Evolutionary conservation across 1,140 invertebrate genomes (phyloP).

Genomic region (Octopus bimaculoides): DNA sequence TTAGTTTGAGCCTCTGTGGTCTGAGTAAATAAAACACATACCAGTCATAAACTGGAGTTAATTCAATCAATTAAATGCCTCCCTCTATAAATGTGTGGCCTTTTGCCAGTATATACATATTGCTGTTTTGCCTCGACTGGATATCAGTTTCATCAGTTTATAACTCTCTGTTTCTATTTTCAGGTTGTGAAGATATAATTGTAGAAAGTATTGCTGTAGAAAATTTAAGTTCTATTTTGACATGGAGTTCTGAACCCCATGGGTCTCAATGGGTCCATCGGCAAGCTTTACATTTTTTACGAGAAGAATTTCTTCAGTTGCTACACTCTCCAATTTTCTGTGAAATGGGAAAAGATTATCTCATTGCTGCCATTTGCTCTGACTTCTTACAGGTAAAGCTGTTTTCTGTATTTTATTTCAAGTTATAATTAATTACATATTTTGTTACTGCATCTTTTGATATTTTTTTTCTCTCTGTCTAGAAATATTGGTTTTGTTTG

Average conservation of each 20-base stretch:
- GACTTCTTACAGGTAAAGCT: constrained; percentile 76
- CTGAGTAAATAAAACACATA: no score
- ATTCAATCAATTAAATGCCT: no score
- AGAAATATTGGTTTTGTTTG: no score
- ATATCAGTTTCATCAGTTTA: not conserved
- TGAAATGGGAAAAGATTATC: constrained; percentile 76
- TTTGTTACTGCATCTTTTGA: no score
- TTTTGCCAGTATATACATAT: not conserved
- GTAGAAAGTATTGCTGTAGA: constrained; percentile 80
- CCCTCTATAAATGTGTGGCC: not conserved
- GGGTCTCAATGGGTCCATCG: constrained; percentile 88
- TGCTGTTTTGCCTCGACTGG: not conserved
- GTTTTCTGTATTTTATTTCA: not conserved
- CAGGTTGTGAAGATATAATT: constrained; percentile 86
- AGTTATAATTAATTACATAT: not conserved
- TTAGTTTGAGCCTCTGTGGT: no score
- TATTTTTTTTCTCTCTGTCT: no score
- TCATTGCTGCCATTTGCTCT: constrained; percentile 78
- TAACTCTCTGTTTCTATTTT: constrained; percentile 10
- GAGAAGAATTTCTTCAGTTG: constrained; percentile 81
- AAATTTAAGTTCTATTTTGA: constrained; percentile 65
- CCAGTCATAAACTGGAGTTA: no score
- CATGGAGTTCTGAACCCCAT: constrained; percentile 84
- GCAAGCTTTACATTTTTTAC: constrained; percentile 78
- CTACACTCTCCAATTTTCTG: constrained; percentile 71